Evolutionary conservation across 2,797 vertebrate genomes (phyloP).

Genomic region (Danio jaintianensis): DNA sequence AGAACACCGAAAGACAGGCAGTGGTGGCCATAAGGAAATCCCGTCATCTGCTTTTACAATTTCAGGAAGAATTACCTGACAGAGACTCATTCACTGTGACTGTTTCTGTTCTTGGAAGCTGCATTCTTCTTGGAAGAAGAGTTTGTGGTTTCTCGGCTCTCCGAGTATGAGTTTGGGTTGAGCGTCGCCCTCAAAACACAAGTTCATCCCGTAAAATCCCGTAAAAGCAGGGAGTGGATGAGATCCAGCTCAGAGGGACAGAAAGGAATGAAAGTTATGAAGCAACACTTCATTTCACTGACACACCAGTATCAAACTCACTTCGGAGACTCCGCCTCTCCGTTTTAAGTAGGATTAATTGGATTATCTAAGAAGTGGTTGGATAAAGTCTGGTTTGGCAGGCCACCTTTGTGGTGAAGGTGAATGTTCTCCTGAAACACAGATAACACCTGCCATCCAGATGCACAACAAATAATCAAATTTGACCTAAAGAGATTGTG

Average conservation of each 20-base stretch:
- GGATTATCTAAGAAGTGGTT: conserved; percentile 17
- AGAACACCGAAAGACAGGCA: conserved; percentile 43
- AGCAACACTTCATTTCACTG: neutral
- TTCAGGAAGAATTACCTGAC: conserved; percentile 40
- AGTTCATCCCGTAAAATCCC: neutral
- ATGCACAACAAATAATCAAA: conserved; percentile 38
- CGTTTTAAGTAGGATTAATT: neutral
- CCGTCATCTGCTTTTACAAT: conserved; percentile 23
- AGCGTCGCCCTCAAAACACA: neutral
- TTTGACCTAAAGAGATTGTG: conserved; percentile 3
- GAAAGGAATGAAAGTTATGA: neutral
- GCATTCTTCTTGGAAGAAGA: neutral
- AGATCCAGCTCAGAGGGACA: neutral
- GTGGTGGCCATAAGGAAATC: conserved; percentile 54
- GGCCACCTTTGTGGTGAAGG: neutral
- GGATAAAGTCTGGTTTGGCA: neutral
- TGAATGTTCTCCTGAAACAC: conserved; percentile 3
- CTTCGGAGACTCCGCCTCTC: conserved; percentile 15
- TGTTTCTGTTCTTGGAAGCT: conserved; percentile 33
- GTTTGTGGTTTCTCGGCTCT: conserved; percentile 8
- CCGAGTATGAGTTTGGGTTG: neutral
- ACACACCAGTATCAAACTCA: conserved; percentile 1
- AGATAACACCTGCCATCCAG: conserved; percentile 38
- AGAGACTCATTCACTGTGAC: neutral
- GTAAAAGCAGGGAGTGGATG: conserved; percentile 6